Evolutionary conservation across 1,140 invertebrate species (phyloP).

Genomic region (Dreissena rostriformis): DNA sequence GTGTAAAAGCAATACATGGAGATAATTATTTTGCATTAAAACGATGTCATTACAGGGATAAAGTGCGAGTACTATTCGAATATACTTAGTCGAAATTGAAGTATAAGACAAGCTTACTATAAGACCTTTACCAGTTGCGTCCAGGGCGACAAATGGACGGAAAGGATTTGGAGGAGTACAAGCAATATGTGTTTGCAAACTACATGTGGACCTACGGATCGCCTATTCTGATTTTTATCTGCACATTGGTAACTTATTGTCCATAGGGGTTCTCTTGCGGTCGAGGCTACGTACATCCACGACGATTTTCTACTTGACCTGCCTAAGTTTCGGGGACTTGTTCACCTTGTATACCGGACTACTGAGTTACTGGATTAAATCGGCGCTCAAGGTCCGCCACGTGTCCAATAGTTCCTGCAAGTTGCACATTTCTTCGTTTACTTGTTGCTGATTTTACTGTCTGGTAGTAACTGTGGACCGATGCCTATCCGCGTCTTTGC

Average conservation of each 20-base stretch:
- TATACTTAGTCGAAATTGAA: too few relatives aligned
- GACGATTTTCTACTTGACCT: conserved; percentile 72
- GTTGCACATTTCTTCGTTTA: conserved; percentile 72
- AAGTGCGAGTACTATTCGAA: too few relatives aligned
- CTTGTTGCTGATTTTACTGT: conserved; percentile 65
- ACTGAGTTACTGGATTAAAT: conserved; percentile 65
- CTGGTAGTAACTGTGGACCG: conserved; percentile 71
- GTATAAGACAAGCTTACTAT: too few relatives aligned
- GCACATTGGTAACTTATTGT: conserved; percentile 72
- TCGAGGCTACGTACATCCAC: conserved; percentile 62
- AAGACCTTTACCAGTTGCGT: too few relatives aligned
- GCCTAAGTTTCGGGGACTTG: conserved; percentile 67
- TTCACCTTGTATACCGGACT: conserved; percentile 69
- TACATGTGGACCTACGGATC: conserved; percentile 64
- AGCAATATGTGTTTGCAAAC: conserved; percentile 51
- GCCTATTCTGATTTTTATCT: conserved; percentile 65
- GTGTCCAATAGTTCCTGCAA: conserved; percentile 64
- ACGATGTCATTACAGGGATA: too few relatives aligned
- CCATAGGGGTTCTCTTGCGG: conserved; percentile 65
- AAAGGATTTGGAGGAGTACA: conserved; percentile 14
- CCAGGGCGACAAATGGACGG: too few relatives aligned
- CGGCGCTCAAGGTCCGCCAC: conserved; percentile 59
- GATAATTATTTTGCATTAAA: too few relatives aligned
- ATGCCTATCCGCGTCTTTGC: conserved; percentile 66
- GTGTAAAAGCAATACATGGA: too few relatives aligned